A percentile compares a stretch with the other conserved stretches of the same genome.
These are phyloP conservation scores for Macrophya alboannulata DNA, from an alignment of 2,888 invertebrate species.

Conservation along the genomic window DNA sequence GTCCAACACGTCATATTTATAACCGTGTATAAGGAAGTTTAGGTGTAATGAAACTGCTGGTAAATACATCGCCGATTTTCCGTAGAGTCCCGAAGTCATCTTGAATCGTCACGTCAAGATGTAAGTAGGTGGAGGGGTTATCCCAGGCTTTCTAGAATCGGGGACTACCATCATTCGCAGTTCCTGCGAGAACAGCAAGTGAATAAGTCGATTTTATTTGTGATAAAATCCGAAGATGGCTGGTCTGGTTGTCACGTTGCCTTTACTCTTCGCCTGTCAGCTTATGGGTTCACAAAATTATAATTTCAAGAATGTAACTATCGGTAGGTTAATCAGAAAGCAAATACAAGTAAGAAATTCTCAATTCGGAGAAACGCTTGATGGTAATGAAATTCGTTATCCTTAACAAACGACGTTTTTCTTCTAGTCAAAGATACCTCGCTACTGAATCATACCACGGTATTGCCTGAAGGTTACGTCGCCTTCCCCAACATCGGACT, in stretches of 20 bases:
- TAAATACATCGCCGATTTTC: background rate
- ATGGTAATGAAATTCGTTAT: background rate
- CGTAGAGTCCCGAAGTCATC: background rate
- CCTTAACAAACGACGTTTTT: background rate
- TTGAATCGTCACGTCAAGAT: background rate
- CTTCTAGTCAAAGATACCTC: background rate
- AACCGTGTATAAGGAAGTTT: no score
- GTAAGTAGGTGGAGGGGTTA: background rate
- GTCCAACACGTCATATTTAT: background rate
- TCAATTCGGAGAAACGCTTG: background rate
- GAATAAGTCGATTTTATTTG: background rate
- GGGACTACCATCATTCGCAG: background rate
- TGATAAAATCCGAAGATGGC: background rate
- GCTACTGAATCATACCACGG: no score
- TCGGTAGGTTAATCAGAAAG: background rate
- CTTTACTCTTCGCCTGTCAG: background rate
- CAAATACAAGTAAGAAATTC: background rate
- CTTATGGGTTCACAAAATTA: background rate
- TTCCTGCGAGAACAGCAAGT: background rate
- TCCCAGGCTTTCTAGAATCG: background rate
- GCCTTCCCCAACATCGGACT: constrained; percentile 29
- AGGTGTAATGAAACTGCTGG: background rate
- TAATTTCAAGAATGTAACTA: background rate
- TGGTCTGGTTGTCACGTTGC: background rate
- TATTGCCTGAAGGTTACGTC: background rate